These are phyloP conservation scores for Iphiclides podalirius DNA, from an alignment of 2,888 invertebrate genomes.

Conservation along the genomic window DNA sequence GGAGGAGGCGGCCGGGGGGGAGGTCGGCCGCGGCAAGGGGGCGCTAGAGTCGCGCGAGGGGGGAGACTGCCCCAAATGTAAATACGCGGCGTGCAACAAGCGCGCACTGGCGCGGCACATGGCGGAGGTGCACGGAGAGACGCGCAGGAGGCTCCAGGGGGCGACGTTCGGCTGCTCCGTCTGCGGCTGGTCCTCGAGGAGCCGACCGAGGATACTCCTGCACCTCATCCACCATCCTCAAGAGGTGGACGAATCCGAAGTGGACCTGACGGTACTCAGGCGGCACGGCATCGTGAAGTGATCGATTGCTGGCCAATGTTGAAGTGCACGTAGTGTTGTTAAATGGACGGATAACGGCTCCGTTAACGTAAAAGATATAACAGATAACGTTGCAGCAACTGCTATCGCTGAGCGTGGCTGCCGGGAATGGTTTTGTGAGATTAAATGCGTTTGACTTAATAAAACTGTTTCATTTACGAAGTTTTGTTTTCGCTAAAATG, in stretches of 20 bases:
- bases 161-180: conserved; percentile 41
- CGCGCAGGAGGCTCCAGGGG: conserved; percentile 19
- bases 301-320: no score
- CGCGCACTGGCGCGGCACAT: conserved; percentile 30
- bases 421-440: no score
- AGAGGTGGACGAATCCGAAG: conserved; percentile 36
- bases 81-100: conserved; percentile 28
- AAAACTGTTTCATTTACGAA: no score
- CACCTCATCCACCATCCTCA: conserved; percentile 71
- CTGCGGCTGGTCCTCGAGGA: conserved; percentile 48
- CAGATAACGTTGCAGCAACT: no score
- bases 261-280: conserved; percentile 44
- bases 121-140: conserved; percentile 24
- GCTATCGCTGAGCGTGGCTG: no score
- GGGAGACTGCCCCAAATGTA: conserved; percentile 34
- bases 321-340: no score
- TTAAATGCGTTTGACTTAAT: no score
- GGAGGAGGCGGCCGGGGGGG: conserved; percentile 13
- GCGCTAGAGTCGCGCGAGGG: conserved; percentile 20
- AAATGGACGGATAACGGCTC: no score
- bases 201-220: conserved; percentile 44
- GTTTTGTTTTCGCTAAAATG: no score
- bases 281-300: conserved; percentile 37
- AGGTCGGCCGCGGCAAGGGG: conserved; percentile 22
- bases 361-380: no score